phyloP scores from a whole-genome alignment of 2,888 invertebrate species.

The Liposcelis brunnea region DNA sequence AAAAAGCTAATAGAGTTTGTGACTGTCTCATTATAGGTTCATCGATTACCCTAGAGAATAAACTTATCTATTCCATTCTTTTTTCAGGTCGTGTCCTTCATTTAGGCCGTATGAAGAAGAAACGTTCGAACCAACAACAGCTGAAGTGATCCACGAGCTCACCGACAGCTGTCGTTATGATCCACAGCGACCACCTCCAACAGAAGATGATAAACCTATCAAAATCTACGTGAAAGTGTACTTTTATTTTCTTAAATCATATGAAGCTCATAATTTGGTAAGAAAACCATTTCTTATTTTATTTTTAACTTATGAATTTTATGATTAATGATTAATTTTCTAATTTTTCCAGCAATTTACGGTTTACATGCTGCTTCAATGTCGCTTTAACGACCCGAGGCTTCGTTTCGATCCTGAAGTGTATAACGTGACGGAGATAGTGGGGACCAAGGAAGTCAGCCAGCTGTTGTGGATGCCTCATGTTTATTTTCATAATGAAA shows the following conservation, averaged over 20 bases:
- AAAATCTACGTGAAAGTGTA: slow-evolving; percentile 60
- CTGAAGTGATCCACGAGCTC: background rate
- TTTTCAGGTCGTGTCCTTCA: too few relatives aligned
- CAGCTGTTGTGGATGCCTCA: slow-evolving; percentile 64
- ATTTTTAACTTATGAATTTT: slow-evolving; percentile 1
- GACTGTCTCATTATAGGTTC: too few relatives aligned
- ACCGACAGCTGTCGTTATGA: background rate
- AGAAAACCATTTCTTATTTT: slow-evolving; percentile 19
- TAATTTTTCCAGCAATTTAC: slow-evolving; percentile 50
- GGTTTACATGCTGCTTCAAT: slow-evolving; percentile 60
- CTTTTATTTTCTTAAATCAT: slow-evolving; percentile 64
- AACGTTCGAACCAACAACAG: background rate
- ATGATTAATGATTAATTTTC: too few relatives aligned
- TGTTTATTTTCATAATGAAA: slow-evolving; percentile 60
- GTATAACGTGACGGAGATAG: slow-evolving; percentile 37
- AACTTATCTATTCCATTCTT: too few relatives aligned
- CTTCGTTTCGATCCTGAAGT: slow-evolving; percentile 45
- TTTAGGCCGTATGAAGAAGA: too few relatives aligned
- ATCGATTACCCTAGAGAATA: too few relatives aligned
- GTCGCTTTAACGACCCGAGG: slow-evolving; percentile 59
- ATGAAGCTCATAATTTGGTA: slow-evolving; percentile 61
- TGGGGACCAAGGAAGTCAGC: slow-evolving; percentile 35
- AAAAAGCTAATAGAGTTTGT: too few relatives aligned
- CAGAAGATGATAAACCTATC: slow-evolving; percentile 36
- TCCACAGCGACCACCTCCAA: background rate